These are phyloP conservation scores for Euura saliciscinereae DNA, from an alignment of 1,140 invertebrate species.

Conservation along the genomic window DNA sequence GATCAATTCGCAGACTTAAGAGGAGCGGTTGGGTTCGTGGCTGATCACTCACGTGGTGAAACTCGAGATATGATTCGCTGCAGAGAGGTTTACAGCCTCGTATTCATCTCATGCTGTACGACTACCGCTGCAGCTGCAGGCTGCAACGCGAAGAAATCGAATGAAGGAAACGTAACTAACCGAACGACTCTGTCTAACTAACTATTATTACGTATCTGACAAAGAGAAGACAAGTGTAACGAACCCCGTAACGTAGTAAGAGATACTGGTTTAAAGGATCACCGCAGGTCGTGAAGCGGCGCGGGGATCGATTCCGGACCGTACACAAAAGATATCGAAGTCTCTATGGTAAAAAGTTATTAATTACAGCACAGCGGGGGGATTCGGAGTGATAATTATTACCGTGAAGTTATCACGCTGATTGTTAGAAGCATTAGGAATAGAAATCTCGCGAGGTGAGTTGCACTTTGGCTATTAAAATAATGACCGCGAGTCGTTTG, in stretches of 20 bases:
- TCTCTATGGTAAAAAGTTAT: not conserved
- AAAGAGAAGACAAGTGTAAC: not conserved
- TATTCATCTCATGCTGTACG: not conserved
- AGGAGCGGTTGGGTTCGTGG: not conserved
- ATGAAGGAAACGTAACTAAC: not conserved
- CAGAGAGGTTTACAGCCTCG: not conserved
- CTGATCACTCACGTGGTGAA: not conserved
- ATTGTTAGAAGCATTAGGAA: not conserved
- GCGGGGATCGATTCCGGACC: not conserved
- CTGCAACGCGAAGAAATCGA: not conserved
- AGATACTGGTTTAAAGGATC: not conserved
- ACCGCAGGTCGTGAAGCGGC: not conserved
- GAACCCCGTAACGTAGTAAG: not conserved
- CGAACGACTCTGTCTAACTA: not conserved
- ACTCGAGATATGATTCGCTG: not conserved
- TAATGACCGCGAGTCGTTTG: too few species aligned
- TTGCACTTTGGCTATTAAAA: not conserved
- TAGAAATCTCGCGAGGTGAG: not conserved
- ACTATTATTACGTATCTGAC: not conserved
- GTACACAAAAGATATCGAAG: not conserved
- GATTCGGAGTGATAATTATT: constrained; percentile 1
- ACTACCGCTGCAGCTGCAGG: not conserved
- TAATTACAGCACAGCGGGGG: not conserved
- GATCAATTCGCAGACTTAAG: not conserved
- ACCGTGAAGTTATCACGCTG: not conserved